These are phyloP conservation scores for Malurus melanocephalus DNA, from an alignment of 2,113 vertebrate species.

Conservation along the genomic window DNA sequence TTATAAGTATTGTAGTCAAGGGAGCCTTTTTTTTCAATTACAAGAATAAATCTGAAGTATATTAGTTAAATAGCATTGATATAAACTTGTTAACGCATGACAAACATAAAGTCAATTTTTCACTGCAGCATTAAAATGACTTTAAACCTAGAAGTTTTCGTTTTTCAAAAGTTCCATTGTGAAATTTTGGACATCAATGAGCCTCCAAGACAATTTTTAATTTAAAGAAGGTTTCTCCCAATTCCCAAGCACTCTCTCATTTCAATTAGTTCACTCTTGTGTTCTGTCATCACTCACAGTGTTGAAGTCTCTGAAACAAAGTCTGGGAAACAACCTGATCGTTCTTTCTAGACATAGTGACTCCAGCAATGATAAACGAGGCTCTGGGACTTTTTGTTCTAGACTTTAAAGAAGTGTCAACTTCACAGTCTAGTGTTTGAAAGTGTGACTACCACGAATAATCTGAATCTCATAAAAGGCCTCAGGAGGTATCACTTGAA, in stretches of 20 bases:
- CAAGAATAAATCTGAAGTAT: background rate
- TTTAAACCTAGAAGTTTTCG: background rate
- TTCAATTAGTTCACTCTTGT: background rate
- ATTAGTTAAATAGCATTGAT: background rate
- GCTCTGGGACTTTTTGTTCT: background rate
- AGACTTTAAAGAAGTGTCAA: background rate
- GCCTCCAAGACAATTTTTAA: background rate
- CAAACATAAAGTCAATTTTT: background rate
- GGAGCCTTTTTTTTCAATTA: background rate
- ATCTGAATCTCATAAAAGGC: background rate
- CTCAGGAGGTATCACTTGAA: background rate
- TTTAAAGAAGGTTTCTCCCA: background rate
- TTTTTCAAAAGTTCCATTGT: background rate
- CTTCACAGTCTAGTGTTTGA: background rate
- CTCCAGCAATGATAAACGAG: background rate
- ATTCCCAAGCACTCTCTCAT: background rate
- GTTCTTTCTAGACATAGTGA: background rate
- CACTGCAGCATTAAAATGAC: background rate
- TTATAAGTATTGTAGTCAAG: background rate
- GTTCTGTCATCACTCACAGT: background rate
- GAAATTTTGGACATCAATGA: background rate
- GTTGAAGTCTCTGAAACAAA: background rate
- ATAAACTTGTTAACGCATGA: background rate
- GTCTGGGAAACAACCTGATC: background rate
- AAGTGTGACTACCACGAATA: background rate